Conservation (phyloP, 2,113 vertebrate genomes). For the Gavia stellata region DNA sequence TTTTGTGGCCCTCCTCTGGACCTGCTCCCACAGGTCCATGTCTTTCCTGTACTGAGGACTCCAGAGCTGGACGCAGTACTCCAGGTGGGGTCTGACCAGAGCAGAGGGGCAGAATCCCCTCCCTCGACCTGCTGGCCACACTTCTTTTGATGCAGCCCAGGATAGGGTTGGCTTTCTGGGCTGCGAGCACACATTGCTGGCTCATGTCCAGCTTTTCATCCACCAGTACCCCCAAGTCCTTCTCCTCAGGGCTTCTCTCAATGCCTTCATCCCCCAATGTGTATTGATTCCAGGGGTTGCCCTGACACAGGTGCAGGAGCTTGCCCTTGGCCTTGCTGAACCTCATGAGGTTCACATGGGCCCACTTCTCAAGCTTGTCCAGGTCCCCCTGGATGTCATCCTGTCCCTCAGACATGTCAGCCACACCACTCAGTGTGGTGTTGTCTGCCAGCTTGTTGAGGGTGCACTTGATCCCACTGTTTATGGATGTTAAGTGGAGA, state of each 20-base stretch:
- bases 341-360: neutral
- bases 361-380: neutral
- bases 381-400: too few relatives aligned
- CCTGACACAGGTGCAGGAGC: neutral
- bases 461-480: neutral
- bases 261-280: neutral
- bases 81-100: too few relatives aligned
- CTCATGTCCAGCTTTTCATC: too few relatives aligned
- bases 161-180: neutral
- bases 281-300: neutral
- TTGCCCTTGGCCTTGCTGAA: neutral
- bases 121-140: too few relatives aligned
- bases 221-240: neutral
- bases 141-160: too few relatives aligned
- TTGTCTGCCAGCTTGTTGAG: neutral
- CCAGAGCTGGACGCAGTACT: too few relatives aligned
- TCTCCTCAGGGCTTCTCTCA: neutral
- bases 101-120: too few relatives aligned
- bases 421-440: neutral
- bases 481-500: neutral
- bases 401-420: rapidly evolving
- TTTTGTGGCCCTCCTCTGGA: too few relatives aligned
- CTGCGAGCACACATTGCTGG: rapidly evolving
- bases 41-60: too few relatives aligned
- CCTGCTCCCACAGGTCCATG: too few relatives aligned